Percentiles rank a stretch among this genome's conserved stretches.
These are phyloP conservation scores for Siniperca scherzeri DNA, from an alignment of 2,797 vertebrate species.

Conservation along the genomic window DNA sequence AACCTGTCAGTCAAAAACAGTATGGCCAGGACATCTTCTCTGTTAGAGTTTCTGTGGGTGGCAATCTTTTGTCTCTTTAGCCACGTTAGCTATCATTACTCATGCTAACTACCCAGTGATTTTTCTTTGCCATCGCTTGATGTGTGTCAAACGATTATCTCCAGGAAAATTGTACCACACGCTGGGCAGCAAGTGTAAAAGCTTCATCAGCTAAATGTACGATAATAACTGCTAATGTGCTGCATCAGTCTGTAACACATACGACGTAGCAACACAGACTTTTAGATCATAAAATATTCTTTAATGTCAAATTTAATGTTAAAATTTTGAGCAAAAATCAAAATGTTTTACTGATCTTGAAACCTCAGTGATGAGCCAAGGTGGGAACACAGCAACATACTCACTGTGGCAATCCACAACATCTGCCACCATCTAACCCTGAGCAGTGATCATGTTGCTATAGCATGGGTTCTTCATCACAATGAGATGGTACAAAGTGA, in stretches of 20 bases:
- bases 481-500: background rate
- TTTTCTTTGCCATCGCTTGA: conserved; percentile 9
- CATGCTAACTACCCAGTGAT: conserved; percentile 4
- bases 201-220: background rate
- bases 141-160: background rate
- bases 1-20: conserved; percentile 56
- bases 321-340: background rate
- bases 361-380: background rate
- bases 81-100: background rate
- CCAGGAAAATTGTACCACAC: background rate
- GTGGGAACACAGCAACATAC: background rate
- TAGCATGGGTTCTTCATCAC: background rate
- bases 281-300: background rate
- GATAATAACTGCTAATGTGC: background rate
- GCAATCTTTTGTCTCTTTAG: conserved; percentile 35
- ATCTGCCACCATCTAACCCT: conserved; percentile 1
- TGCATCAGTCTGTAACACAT: background rate
- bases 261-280: background rate
- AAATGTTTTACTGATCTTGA: background rate
- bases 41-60: conserved; percentile 36
- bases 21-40: conserved; percentile 28
- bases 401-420: background rate
- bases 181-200: background rate
- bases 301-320: background rate
- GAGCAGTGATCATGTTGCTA: background rate